Percentiles rank a stretch among this genome's conserved stretches.
These are phyloP conservation scores for Lucilia sericata DNA, from an alignment of 1,140 invertebrate species.

Conservation along the genomic window DNA sequence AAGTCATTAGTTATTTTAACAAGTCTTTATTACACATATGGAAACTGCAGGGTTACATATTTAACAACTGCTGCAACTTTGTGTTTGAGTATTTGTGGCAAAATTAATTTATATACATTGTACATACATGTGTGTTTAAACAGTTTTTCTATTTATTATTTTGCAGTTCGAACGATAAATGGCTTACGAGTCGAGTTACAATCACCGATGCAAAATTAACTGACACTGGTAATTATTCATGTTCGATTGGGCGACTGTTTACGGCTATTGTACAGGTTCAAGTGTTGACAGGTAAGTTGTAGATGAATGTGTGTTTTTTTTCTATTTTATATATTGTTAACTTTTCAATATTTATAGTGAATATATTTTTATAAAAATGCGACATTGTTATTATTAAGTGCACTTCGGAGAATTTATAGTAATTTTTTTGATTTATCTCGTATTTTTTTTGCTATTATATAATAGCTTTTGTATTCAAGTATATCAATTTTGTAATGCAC, in stretches of 20 bases:
- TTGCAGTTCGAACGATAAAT: conserved; percentile 62
- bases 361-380: no score
- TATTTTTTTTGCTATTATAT: no score
- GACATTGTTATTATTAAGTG: no score
- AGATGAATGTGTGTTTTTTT: no score
- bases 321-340: no score
- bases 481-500: no score
- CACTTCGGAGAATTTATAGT: no score
- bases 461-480: no score
- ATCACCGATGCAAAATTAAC: conserved; percentile 65
- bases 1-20: no score
- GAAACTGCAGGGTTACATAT: background rate
- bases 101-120: background rate
- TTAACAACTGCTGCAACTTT: background rate
- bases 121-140: background rate
- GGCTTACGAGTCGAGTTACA: conserved; percentile 64
- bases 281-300: conserved; percentile 65
- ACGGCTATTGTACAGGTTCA: conserved; percentile 68
- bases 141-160: conserved; percentile 40
- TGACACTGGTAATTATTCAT: conserved; percentile 68
- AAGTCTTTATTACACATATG: no score
- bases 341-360: no score
- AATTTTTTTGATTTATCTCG: no score
- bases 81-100: background rate
- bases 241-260: conserved; percentile 65